Conservation (phyloP, 2,888 invertebrate species). For the Taenaris catops region DNA sequence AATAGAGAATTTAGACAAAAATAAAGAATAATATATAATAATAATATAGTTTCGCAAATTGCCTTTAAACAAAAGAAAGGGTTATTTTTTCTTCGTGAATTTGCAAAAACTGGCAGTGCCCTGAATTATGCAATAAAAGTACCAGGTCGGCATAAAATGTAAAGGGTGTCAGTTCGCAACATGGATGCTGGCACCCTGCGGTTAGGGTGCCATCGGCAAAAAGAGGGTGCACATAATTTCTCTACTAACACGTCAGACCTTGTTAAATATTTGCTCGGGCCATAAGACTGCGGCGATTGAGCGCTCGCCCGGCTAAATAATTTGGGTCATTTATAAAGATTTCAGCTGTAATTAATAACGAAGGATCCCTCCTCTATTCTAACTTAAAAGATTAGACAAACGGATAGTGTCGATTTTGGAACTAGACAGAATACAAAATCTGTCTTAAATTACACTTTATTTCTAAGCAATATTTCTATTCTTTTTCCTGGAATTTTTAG, state of each 20-base stretch:
- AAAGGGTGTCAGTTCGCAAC: constrained; percentile 57
- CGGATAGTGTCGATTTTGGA: too few species aligned
- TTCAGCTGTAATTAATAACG: constrained; percentile 14
- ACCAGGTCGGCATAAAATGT: constrained; percentile 55
- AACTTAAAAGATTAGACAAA: too few species aligned
- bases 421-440: too few species aligned
- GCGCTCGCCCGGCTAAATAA: constrained; percentile 15
- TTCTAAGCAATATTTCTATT: too few species aligned
- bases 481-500: too few species aligned
- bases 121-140: constrained; percentile 76
- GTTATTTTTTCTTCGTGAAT: too few species aligned
- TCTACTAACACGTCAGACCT: constrained; percentile 5
- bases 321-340: constrained; percentile 14
- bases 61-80: too few species aligned
- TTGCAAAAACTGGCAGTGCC: constrained; percentile 55
- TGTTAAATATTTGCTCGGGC: constrained; percentile 22
- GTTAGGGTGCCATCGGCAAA: constrained; percentile 40
- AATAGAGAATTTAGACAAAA: too few species aligned
- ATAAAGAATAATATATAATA: too few species aligned
- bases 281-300: constrained; percentile 16
- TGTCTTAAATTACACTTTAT: too few species aligned
- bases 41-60: too few species aligned
- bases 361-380: too few species aligned
- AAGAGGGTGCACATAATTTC: constrained; percentile 21
- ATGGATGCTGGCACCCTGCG: constrained; percentile 63